A percentile compares a stretch with the other conserved stretches of the same genome.
phyloP scores from a whole-genome alignment of 2,797 vertebrate genomes.

The Amblyraja radiata region DNA sequence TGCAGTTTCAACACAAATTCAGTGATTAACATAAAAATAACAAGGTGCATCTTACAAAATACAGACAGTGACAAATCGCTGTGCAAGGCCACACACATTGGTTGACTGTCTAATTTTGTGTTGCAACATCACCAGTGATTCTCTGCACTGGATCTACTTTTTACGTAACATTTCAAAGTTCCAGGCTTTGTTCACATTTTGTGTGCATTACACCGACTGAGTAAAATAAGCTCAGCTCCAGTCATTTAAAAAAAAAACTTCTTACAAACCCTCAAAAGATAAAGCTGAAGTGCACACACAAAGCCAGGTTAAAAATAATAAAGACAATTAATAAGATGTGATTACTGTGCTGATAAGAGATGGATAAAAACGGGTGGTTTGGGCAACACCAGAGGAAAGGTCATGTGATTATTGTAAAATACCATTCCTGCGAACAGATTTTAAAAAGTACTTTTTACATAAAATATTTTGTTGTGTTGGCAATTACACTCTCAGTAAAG shows the following conservation, averaged over 20 bases:
- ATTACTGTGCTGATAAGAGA: no score
- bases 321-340: background rate
- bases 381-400: no score
- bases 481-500: background rate
- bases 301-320: background rate
- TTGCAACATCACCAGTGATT: background rate
- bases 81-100: background rate
- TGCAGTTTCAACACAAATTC: background rate
- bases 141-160: background rate
- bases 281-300: background rate
- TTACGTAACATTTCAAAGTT: background rate
- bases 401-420: no score
- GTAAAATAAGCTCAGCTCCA: background rate
- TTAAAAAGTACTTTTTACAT: no score
- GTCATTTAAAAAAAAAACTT: background rate
- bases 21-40: slow-evolving; percentile 13
- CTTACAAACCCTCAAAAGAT: background rate
- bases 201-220: no score
- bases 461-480: no score
- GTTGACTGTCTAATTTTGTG: background rate
- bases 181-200: background rate
- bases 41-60: slow-evolving; percentile 25
- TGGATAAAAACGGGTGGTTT: no score
- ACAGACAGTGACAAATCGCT: background rate
- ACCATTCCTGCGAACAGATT: no score